Evolutionary conservation across 2,888 invertebrate species (phyloP).

Genomic region (Diloba caeruleocephala): DNA sequence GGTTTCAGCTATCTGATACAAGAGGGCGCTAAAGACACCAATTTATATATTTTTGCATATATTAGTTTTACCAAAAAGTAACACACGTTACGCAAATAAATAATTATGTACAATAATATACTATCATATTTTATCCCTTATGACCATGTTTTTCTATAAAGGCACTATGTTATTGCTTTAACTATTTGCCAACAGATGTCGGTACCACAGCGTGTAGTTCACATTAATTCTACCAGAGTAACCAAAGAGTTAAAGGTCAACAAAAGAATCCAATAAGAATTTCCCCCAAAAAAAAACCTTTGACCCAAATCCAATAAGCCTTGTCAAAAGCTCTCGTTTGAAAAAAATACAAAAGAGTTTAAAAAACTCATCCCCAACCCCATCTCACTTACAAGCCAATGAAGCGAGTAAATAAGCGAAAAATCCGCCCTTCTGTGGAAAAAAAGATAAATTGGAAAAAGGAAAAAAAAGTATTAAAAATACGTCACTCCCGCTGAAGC

Average conservation of each 20-base stretch:
- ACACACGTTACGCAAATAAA: no score
- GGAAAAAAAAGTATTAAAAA: slow-evolving; percentile 70
- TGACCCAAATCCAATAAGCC: slow-evolving; percentile 78
- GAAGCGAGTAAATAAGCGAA: slow-evolving; percentile 88
- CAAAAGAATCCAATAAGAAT: slow-evolving; percentile 60
- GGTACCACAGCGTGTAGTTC: slow-evolving; percentile 58
- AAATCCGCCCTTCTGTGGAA: slow-evolving; percentile 84
- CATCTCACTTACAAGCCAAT: slow-evolving; percentile 88
- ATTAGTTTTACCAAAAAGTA: no score
- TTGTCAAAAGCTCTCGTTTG: slow-evolving; percentile 58
- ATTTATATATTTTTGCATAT: no score
- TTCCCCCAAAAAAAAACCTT: slow-evolving; percentile 44
- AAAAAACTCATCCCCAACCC: slow-evolving; percentile 68
- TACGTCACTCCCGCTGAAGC: slow-evolving; percentile 77
- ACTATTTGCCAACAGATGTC: slow-evolving; percentile 67
- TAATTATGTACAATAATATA: no score
- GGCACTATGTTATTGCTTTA: not conserved
- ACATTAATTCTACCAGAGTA: slow-evolving; percentile 41
- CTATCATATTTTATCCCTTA: no score
- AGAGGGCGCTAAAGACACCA: slow-evolving; percentile 13
- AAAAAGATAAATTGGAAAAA: slow-evolving; percentile 84
- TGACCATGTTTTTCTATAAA: no score
- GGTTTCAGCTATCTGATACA: slow-evolving; percentile 18
- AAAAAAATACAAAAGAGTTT: slow-evolving; percentile 70
- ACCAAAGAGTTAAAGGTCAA: slow-evolving; percentile 29